Evolutionary conservation across 92 coral and sea anemone species (phyloP).

Genomic region (Paramuricea clavata): DNA sequence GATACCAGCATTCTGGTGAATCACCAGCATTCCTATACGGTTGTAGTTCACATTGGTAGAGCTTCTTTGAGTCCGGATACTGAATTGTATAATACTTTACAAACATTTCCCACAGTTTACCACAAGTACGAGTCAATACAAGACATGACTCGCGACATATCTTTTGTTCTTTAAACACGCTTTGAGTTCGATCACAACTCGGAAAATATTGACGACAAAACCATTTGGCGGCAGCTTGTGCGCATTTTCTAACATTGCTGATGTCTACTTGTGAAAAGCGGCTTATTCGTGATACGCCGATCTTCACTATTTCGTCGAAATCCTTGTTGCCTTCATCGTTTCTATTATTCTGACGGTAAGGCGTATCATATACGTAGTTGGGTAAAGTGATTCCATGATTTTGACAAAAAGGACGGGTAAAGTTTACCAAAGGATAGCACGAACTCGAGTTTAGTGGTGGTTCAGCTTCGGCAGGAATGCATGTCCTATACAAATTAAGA

Average conservation of each 20-base stretch:
- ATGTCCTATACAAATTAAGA: background rate
- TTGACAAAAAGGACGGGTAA: too few species aligned
- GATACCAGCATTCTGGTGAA: slow-evolving; percentile 11
- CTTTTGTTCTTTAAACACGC: too few species aligned
- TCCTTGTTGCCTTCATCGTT: background rate
- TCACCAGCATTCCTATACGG: too few species aligned
- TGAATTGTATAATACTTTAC: background rate
- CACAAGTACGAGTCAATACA: background rate
- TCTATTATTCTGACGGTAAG: background rate
- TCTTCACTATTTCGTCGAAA: background rate
- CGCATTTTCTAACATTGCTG: background rate
- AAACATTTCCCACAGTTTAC: background rate
- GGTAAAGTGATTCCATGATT: too few species aligned
- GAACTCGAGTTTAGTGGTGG: background rate
- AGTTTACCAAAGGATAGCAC: background rate
- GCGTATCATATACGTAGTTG: background rate
- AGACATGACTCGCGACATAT: too few species aligned
- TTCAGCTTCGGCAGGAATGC: too few species aligned
- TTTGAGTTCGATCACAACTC: background rate
- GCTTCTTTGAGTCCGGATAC: background rate
- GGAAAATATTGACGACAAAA: background rate
- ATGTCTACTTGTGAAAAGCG: background rate
- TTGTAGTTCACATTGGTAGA: background rate
- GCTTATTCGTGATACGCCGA: background rate
- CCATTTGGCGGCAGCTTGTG: background rate